Conservation (phyloP, 1,140 invertebrate species). For the Microplitis mediator region DNA sequence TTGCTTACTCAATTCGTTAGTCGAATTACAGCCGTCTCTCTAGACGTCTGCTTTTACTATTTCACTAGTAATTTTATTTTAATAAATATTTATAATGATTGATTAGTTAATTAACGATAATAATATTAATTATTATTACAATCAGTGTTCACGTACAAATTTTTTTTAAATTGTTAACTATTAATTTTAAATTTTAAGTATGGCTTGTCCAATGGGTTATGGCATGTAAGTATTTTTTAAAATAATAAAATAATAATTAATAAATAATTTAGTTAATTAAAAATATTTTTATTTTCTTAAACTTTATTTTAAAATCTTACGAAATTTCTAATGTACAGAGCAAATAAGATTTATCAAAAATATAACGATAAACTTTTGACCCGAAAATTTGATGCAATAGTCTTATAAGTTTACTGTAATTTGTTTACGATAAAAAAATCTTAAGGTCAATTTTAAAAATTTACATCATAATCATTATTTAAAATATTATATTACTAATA, state of each 20-base stretch:
- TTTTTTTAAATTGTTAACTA: neutral
- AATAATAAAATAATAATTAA: neutral
- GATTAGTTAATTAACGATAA: too few relatives aligned
- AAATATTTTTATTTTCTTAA: neutral
- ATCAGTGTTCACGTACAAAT: neutral
- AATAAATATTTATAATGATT: too few relatives aligned
- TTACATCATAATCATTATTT: neutral
- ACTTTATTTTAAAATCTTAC: neutral
- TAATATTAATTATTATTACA: too few relatives aligned
- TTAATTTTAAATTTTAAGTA: slow-evolving; percentile 20
- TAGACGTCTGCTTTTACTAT: neutral
- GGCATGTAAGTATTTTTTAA: slow-evolving; percentile 40
- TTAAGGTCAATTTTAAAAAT: neutral
- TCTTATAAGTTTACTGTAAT: neutral
- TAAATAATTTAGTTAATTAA: neutral
- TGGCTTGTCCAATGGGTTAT: slow-evolving; percentile 48
- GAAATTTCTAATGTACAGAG: too few relatives aligned
- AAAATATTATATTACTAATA: neutral
- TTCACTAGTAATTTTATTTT: neutral
- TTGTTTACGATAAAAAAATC: neutral
- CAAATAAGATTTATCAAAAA: too few relatives aligned
- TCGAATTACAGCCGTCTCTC: neutral
- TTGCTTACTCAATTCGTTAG: neutral
- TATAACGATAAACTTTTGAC: slow-evolving; percentile 13
- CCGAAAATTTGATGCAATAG: slow-evolving; percentile 1